Conservation (phyloP, 1,140 invertebrate genomes). For the Semibalanus balanoides region DNA sequence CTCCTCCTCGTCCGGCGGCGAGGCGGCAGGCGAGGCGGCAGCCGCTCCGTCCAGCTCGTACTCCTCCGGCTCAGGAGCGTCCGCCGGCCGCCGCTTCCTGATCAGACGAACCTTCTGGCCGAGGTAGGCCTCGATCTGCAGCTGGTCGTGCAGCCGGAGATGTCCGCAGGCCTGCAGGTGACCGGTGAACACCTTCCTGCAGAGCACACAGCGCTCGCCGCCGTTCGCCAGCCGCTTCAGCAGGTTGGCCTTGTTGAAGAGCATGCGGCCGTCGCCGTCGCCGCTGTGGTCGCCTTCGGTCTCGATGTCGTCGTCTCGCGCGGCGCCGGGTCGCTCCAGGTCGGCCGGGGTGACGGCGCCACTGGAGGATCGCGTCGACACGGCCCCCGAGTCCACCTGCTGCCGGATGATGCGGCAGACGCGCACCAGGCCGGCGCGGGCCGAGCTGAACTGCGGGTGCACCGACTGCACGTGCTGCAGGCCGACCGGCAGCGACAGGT, state of each 20-base stretch:
- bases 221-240: background rate
- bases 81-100: background rate
- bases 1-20: background rate
- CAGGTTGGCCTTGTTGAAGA: background rate
- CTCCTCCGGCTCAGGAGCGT: background rate
- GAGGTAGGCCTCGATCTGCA: background rate
- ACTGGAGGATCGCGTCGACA: background rate
- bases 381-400: background rate
- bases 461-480: background rate
- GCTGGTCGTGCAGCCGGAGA: background rate
- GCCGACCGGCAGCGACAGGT: background rate
- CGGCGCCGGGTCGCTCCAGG: background rate
- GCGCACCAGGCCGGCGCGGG: constrained; percentile 2
- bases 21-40: background rate
- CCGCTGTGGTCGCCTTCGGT: background rate
- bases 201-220: background rate
- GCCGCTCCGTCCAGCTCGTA: background rate
- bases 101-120: background rate
- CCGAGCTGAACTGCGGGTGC: background rate
- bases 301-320: background rate
- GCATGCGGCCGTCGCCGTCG: background rate
- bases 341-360: background rate
- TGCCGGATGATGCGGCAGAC: background rate
- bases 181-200: background rate
- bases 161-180: background rate